A percentile compares a stretch with the other conserved stretches of the same genome.
Evolutionary conservation across 1,140 invertebrate species (phyloP).

Genomic region (Drosophila albomicans): DNA sequence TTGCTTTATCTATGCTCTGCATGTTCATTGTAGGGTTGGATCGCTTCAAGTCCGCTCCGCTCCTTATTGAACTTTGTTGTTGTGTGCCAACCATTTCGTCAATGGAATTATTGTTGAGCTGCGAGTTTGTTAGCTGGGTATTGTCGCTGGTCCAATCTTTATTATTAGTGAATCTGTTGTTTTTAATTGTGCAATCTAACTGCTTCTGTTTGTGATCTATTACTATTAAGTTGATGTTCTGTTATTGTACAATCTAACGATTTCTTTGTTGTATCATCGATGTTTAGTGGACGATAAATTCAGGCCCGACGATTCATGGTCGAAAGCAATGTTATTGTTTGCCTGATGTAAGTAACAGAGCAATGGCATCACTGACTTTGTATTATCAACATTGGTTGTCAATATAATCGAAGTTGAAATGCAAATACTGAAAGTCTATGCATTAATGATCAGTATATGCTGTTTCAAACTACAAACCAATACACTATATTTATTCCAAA

Average conservation of each 20-base stretch:
- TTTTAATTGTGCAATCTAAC: background rate
- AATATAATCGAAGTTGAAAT: too few relatives aligned
- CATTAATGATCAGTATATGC: too few relatives aligned
- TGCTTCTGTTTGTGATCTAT: too few relatives aligned
- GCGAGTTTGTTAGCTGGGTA: background rate
- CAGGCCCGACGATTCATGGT: background rate
- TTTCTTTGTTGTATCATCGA: background rate
- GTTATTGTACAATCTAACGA: background rate
- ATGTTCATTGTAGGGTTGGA: background rate
- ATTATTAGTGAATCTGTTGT: background rate
- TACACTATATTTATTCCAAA: too few relatives aligned
- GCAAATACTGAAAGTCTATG: too few relatives aligned
- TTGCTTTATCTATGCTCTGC: constrained; percentile 26
- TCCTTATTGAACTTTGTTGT: constrained; percentile 14
- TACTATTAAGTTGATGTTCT: too few relatives aligned
- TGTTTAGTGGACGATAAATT: background rate
- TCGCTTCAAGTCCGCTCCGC: constrained; percentile 15
- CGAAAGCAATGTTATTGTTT: background rate
- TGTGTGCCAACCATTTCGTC: constrained; percentile 63
- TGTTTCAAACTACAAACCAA: too few relatives aligned
- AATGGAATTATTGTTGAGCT: constrained; percentile 24
- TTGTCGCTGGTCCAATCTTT: background rate
- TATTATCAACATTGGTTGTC: too few relatives aligned
- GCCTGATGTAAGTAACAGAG: background rate
- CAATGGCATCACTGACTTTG: too few relatives aligned